These are phyloP conservation scores for Monoplex corrugatus DNA, from an alignment of 2,888 invertebrate genomes.

Conservation along the genomic window DNA sequence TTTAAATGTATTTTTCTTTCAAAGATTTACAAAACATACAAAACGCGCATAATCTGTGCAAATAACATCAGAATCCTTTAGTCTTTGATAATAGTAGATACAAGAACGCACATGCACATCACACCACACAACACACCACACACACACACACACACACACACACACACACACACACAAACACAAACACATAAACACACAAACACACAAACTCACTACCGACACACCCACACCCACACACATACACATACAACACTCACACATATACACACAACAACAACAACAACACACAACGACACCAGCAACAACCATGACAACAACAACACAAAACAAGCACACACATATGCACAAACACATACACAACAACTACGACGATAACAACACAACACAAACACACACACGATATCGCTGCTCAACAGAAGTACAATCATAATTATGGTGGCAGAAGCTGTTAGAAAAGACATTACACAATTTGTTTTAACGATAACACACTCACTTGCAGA, in stretches of 20 bases:
- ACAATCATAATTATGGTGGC: no score
- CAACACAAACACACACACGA: background rate
- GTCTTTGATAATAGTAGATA: no score
- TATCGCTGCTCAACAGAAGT: no score
- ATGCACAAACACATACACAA: slow-evolving; percentile 20
- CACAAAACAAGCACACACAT: background rate
- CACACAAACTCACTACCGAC: slow-evolving; percentile 11
- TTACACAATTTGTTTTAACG: background rate
- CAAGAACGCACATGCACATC: no score
- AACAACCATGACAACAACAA: background rate
- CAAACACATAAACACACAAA: background rate
- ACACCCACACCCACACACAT: background rate
- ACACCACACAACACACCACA: no score
- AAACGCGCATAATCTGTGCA: no score
- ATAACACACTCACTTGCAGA: slow-evolving; percentile 60
- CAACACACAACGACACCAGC: background rate
- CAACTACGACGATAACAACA: no score
- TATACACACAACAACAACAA: background rate
- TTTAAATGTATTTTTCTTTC: no score
- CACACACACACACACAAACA: background rate
- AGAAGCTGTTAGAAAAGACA: no score
- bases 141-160: no score
- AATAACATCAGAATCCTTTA: no score
- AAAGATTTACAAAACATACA: no score
- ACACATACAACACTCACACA: background rate